Base-by-base conservation (phyloP, 2,888 invertebrate genomes). In the Pyrgus malvae region DNA sequence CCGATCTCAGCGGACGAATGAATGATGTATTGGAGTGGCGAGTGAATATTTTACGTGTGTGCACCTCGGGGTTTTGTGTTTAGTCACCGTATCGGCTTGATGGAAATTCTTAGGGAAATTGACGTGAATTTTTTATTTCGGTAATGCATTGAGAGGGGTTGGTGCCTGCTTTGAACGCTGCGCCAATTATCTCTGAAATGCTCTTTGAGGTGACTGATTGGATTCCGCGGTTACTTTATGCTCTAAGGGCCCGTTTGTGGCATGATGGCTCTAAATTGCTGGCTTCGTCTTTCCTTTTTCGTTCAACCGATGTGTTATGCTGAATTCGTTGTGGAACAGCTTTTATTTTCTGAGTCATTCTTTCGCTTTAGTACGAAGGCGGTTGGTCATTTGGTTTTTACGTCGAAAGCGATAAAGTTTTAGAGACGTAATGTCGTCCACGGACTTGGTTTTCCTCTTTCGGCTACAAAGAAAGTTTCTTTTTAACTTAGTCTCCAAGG, bases 1-100 rank as follows among this genome's bases (percentile, higher is more conserved):
- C 78, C 82, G 83, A 79, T 83, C 88, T 85, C 83, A 65, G 76
- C 80, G 88, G 88, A 84, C 89, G 87, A 83, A 82, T 89, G 88
- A 89, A 89, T 89, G 88, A 89, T 88, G 88, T 87, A 89, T 86
- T 76, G 82, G 75, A 81, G 79, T 81, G 86, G 86, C 81, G 86
- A 83, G 75, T 74, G 72, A 82, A 84, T 84, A 78, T 82, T 86
- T 86, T 77, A 84, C 80, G 78, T 76, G 78, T 76, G 77, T 68
- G 75, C 74, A 70, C 73, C 71, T 72, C 72, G 68, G 72, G 75
- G 79, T 74, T 76, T 80, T 76, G 79, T 81, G 83, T 77, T 80
- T 81, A 83, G 83, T 79, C 78, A 78, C 78, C 80, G 82, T 79
- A 77, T 78, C 82, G 82, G 69, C 68, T 72, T 76, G 80, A 80